phyloP scores from a whole-genome alignment of 1,140 invertebrate genomes.

The Zophobas atratus region DNA sequence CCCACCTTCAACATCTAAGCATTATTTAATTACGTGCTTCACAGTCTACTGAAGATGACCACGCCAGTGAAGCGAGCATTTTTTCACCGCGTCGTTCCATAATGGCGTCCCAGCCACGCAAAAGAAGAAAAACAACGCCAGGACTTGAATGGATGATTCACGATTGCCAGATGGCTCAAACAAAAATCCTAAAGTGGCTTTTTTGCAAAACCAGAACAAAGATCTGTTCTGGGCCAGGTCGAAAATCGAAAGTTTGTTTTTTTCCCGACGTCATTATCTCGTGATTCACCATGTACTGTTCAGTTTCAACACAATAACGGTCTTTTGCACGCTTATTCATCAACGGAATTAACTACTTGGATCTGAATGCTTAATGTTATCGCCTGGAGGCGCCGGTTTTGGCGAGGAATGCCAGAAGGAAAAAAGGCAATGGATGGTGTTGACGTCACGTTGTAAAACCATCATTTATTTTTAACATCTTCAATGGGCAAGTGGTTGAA shows the following conservation, averaged over 20 bases:
- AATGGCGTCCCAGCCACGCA: neutral
- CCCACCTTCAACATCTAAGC: neutral
- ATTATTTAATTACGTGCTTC: neutral
- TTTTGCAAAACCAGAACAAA: neutral
- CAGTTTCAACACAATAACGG: neutral
- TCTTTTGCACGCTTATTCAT: constrained; percentile 12
- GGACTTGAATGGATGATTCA: neutral
- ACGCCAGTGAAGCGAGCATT: neutral
- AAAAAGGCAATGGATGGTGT: no score
- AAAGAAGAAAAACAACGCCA: neutral
- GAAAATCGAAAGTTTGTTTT: constrained; percentile 4
- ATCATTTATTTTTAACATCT: no score
- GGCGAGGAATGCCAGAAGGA: no score
- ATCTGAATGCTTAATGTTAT: no score
- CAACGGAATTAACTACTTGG: neutral
- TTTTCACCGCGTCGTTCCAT: neutral
- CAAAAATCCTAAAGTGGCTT: neutral
- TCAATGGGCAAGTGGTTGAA: no score
- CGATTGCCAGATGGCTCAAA: neutral
- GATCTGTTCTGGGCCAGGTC: neutral
- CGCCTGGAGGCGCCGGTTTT: no score
- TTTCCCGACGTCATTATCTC: neutral
- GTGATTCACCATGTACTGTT: constrained; percentile 7
- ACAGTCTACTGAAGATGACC: neutral
- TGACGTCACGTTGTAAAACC: no score